These are phyloP conservation scores for Hyppa rectilinea DNA, from an alignment of 2,888 invertebrate genomes.

Conservation along the genomic window DNA sequence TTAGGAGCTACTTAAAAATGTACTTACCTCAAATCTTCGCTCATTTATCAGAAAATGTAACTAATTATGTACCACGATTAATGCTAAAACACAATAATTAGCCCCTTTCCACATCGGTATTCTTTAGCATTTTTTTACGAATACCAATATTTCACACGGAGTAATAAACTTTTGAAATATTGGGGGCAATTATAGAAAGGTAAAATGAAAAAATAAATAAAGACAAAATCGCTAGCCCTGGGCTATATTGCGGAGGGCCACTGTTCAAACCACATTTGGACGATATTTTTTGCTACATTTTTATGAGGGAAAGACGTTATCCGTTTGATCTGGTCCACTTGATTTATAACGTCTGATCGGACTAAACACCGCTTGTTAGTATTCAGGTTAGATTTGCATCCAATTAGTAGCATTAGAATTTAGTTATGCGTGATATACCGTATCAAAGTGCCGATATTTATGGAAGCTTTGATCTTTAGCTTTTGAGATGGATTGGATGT, in stretches of 20 bases:
- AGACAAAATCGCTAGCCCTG: slow-evolving; percentile 80
- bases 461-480: slow-evolving; percentile 49
- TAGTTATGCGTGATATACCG: slow-evolving; percentile 78
- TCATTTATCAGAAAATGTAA: slow-evolving; percentile 30
- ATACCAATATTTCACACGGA: slow-evolving; percentile 78
- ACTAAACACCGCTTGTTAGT: slow-evolving; percentile 85
- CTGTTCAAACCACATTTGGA: slow-evolving; percentile 84
- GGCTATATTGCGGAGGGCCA: slow-evolving; percentile 85
- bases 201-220: slow-evolving; percentile 79
- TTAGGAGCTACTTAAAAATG: slow-evolving; percentile 12
- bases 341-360: slow-evolving; percentile 82
- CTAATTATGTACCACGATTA: slow-evolving; percentile 31
- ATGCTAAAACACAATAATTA: slow-evolving; percentile 46
- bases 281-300: slow-evolving; percentile 74
- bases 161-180: slow-evolving; percentile 83
- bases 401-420: slow-evolving; percentile 82
- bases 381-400: slow-evolving; percentile 87
- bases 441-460: slow-evolving; percentile 69
- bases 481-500: slow-evolving; percentile 17
- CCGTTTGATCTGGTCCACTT: slow-evolving; percentile 80
- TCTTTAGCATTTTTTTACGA: slow-evolving; percentile 38
- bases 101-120: slow-evolving; percentile 36
- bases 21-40: slow-evolving; percentile 15
- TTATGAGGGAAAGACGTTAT: slow-evolving; percentile 81
- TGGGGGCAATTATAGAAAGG: slow-evolving; percentile 83